Evolutionary conservation across 2,888 invertebrate species (phyloP).

Genomic region (Drosophila basisetae): DNA sequence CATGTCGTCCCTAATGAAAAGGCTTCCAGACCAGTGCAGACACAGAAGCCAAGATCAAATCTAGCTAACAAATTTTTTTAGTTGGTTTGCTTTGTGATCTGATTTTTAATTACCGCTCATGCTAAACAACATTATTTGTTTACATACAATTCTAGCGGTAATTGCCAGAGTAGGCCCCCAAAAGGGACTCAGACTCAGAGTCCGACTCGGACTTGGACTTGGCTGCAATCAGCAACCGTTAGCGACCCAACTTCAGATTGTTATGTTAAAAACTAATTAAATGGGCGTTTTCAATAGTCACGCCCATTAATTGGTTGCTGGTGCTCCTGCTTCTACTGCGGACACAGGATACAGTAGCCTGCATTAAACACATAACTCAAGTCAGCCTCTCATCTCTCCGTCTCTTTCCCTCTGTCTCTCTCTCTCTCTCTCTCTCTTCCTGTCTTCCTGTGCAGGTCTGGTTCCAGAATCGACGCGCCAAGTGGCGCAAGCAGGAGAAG

Average conservation of each 20-base stretch:
- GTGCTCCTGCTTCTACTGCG: conserved; percentile 23
- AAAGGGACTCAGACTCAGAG: conserved; percentile 32
- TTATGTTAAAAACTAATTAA: conserved; percentile 83
- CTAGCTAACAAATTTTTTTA: conserved; percentile 32
- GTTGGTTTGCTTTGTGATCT: conserved; percentile 37
- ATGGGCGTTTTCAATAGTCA: conserved; percentile 79
- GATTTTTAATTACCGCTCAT: conserved; percentile 73
- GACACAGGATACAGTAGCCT: conserved; percentile 70
- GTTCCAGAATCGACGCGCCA: conserved; percentile 96
- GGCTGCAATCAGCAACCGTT: conserved; percentile 64
- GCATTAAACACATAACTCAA: conserved; percentile 72
- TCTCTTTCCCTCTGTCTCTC: background rate
- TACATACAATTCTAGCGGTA: conserved; percentile 60
- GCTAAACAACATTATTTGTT: conserved; percentile 80
- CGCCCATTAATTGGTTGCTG: conserved; percentile 72
- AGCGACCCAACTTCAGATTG: conserved; percentile 68
- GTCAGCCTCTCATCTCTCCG: conserved; percentile 6
- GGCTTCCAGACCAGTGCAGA: conserved; percentile 19
- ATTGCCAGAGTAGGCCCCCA: conserved; percentile 36
- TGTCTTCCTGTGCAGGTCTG: conserved; percentile 89
- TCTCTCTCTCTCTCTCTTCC: background rate
- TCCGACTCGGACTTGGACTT: background rate
- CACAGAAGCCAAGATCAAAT: conserved; percentile 24
- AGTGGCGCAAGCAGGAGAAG: conserved; percentile 97
- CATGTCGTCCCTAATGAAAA: conserved; percentile 80